Percentiles rank a stretch among this genome's conserved stretches.
These are phyloP conservation scores for Onychomys leucogaster DNA, from an alignment of 2,797 vertebrate genomes.

Conservation along the genomic window DNA sequence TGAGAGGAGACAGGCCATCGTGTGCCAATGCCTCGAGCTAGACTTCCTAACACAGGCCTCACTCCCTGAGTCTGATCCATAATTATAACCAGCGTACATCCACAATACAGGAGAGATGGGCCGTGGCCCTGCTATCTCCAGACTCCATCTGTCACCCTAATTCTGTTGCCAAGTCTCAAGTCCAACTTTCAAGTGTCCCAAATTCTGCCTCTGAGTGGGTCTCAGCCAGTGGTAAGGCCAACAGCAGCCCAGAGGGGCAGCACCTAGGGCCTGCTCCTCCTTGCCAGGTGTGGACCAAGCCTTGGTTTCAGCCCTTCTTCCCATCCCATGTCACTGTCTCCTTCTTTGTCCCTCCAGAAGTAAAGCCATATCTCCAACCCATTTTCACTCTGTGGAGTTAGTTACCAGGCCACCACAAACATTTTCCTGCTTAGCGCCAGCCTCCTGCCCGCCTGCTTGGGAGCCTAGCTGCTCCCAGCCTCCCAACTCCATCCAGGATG, in stretches of 20 bases:
- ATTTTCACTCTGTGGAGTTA: background rate
- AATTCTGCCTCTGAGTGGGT: background rate
- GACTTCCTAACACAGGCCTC: background rate
- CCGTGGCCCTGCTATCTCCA: background rate
- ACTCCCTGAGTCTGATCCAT: background rate
- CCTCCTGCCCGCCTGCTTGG: background rate
- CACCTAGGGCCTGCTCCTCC: background rate
- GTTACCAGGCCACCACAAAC: background rate
- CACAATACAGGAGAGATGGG: background rate
- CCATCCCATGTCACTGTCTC: background rate
- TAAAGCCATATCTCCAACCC: too few species aligned
- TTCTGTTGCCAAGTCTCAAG: background rate
- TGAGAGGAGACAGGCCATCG: background rate
- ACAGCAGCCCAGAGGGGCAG: background rate
- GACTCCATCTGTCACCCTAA: background rate
- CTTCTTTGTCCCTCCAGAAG: background rate
- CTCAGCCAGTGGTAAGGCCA: background rate
- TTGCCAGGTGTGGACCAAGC: background rate
- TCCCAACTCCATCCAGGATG: background rate
- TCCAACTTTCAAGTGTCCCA: background rate
- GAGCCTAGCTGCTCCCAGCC: background rate
- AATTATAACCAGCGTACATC: accelerated
- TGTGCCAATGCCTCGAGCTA: accelerated
- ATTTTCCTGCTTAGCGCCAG: background rate
- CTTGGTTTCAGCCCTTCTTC: too few species aligned